Evolutionary conservation across 2,113 vertebrate species (phyloP).

Genomic region (Proteles cristata): DNA sequence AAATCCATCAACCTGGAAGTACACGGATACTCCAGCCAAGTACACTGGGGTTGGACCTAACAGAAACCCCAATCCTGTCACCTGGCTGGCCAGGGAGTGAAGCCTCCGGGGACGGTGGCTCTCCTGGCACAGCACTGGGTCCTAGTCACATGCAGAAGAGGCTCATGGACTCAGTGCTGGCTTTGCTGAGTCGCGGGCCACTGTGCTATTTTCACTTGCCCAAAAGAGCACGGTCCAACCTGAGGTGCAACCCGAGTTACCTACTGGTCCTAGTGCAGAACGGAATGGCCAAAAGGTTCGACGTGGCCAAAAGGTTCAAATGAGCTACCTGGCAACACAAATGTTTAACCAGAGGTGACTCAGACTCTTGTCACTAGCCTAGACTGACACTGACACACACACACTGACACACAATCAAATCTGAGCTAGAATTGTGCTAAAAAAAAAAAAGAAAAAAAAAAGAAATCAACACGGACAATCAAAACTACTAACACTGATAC

Average conservation of each 20-base stretch:
- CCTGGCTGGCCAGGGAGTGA: not conserved
- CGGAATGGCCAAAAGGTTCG: conserved; percentile 5
- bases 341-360: not conserved
- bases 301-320: conserved; percentile 29
- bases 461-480: conserved; percentile 23
- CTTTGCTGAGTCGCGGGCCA: not conserved
- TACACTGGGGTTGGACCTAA: not conserved
- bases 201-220: not conserved
- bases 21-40: not conserved
- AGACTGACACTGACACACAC: not conserved
- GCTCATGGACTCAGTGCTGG: not conserved
- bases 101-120: not conserved
- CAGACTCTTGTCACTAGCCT: not conserved
- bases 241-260: not conserved
- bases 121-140: not conserved
- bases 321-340: not conserved
- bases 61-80: not conserved
- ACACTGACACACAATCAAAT: not conserved
- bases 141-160: not conserved
- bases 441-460: not conserved
- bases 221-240: not conserved
- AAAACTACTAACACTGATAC: conserved; percentile 68
- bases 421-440: conserved; percentile 33
- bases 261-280: not conserved
- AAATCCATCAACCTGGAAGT: not conserved